phyloP scores from a whole-genome alignment of 2,888 invertebrate genomes.

The Plusia festucae region DNA sequence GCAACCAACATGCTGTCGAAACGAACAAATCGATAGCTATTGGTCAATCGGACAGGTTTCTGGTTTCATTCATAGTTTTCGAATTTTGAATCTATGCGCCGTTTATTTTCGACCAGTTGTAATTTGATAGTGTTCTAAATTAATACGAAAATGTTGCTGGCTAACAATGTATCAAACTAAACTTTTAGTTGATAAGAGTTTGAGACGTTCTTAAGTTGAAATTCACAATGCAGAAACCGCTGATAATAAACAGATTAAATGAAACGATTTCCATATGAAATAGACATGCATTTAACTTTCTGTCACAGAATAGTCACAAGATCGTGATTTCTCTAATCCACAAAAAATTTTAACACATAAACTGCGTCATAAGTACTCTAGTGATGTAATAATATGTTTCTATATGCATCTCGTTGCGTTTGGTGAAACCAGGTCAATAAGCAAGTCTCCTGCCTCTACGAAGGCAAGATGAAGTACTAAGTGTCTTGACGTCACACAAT shows the following conservation, averaged over 20 bases:
- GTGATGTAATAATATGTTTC: neutral
- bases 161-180: too few species aligned
- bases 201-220: too few species aligned
- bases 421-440: slow-evolving; percentile 3
- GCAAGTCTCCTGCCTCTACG: neutral
- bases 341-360: neutral
- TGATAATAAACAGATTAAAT: too few species aligned
- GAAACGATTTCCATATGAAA: too few species aligned
- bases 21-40: neutral
- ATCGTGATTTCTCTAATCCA: neutral
- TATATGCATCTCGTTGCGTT: neutral
- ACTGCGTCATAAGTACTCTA: neutral
- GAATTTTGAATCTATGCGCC: too few species aligned
- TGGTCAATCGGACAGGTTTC: slow-evolving; percentile 1
- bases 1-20: slow-evolving; percentile 1
- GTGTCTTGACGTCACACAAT: neutral
- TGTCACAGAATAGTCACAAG: neutral
- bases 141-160: too few species aligned
- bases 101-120: too few species aligned
- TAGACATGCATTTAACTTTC: too few species aligned
- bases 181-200: too few species aligned
- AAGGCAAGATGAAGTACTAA: slow-evolving; percentile 1
- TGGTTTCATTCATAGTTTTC: neutral
- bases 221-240: too few species aligned
- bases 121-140: too few species aligned